Evolutionary conservation across 2,888 invertebrate species (phyloP).

Genomic region (Drosophila paranaensis): DNA sequence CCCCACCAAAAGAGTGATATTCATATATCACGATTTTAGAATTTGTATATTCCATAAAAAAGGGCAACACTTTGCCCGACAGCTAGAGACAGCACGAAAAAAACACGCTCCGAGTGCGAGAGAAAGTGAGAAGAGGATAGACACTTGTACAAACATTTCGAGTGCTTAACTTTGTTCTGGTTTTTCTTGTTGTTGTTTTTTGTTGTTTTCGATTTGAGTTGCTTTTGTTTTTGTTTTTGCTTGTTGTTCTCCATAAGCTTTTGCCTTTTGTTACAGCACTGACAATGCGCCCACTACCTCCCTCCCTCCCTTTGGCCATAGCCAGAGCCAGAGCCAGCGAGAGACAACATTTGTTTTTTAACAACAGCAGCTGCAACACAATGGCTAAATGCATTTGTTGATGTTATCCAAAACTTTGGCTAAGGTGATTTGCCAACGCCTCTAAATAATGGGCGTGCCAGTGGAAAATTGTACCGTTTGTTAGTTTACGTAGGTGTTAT

Average conservation of each 20-base stretch:
- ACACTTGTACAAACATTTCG: slow-evolving; percentile 51
- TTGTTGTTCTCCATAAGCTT: slow-evolving; percentile 52
- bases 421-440: slow-evolving; percentile 65
- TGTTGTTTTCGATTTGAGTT: slow-evolving; percentile 10
- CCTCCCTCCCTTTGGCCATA: not conserved
- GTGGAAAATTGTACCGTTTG: not conserved
- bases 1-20: not conserved
- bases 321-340: not conserved
- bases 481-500: not conserved
- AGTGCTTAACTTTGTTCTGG: slow-evolving; percentile 46
- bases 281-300: slow-evolving; percentile 44
- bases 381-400: slow-evolving; percentile 51
- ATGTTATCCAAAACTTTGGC: slow-evolving; percentile 58
- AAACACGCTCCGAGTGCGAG: not conserved
- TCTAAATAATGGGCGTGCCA: slow-evolving; percentile 20
- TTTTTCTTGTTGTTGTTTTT: slow-evolving; percentile 17
- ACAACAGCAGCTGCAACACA: slow-evolving; percentile 36
- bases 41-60: slow-evolving; percentile 23
- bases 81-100: slow-evolving; percentile 2
- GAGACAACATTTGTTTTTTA: slow-evolving; percentile 31
- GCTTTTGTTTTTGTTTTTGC: slow-evolving; percentile 32
- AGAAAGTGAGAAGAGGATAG: slow-evolving; percentile 6
- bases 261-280: slow-evolving; percentile 58
- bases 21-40: slow-evolving; percentile 23
- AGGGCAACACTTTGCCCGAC: slow-evolving; percentile 8